Conservation (phyloP, 2,888 invertebrate genomes). For the Zaprionus lineosus region DNA sequence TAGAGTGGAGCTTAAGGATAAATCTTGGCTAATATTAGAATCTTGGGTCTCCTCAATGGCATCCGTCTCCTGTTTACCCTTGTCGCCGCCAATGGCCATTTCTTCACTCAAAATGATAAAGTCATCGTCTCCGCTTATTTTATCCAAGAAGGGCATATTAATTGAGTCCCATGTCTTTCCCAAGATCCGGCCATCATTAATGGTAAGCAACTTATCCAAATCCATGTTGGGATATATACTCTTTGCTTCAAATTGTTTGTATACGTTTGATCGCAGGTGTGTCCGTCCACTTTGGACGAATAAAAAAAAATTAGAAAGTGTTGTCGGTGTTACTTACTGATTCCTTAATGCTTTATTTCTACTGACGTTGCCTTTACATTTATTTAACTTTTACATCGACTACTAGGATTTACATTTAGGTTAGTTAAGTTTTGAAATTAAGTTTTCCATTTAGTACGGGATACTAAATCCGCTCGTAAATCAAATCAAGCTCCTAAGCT, state of each 20-base stretch:
- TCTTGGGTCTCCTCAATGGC: no score
- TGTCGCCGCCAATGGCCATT: no score
- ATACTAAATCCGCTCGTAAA: not conserved
- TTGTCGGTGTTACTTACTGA: conserved; percentile 19
- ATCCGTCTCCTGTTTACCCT: no score
- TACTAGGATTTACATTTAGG: conserved; percentile 18
- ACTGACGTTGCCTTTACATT: conserved; percentile 10
- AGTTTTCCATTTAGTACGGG: not conserved
- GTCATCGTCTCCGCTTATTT: no score
- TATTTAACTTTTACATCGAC: conserved; percentile 7
- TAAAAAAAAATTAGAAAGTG: conserved; percentile 1
- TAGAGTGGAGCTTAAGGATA: conserved; percentile 31
- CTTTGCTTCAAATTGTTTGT: conserved; percentile 11
- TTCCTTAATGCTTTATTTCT: conserved; percentile 18
- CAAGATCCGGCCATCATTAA: no score
- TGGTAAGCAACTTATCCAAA: conserved; percentile 11
- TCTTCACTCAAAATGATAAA: no score
- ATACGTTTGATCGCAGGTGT: conserved; percentile 15
- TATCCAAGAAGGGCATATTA: no score
- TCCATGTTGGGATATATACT: conserved; percentile 2
- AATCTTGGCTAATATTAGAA: no score
- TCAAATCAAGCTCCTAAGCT: not conserved
- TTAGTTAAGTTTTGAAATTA: not conserved
- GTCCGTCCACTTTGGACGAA: conserved; percentile 11
- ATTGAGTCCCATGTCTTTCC: no score